Evolutionary conservation across 2,797 vertebrate genomes (phyloP), one percentile per base, ranked within the genome.

Genomic region (Poecilia picta): DNA sequence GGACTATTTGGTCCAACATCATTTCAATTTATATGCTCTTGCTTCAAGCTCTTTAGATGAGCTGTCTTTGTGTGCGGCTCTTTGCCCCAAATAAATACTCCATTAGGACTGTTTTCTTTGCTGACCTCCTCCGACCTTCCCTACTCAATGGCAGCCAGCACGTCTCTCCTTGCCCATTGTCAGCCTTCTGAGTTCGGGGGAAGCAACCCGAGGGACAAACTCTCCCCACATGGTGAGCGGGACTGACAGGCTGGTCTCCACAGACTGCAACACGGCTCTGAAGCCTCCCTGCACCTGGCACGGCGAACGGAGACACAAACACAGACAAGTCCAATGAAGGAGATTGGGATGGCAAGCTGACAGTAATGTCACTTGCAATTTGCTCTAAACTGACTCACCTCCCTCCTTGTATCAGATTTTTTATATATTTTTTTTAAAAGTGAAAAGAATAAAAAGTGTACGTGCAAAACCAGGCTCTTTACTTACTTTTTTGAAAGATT

Each of bases 71-170:
- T 93, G 78, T 91, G 90, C 89, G 82, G 81, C 84, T 91, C 85
- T 83, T 76, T 91, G 87, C 84, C 85, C 87, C 87, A 91, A 92
- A 92, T 92, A 91, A 91, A 91, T 87, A 87, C 88, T 93, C 89
- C 91, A 93, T 94, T 91, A 93, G 86, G 81, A 81, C 74, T 83
- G 72, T 88, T 89, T 91, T 88, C 83, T 88, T 75, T 87, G 55
- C 78, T 83, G 78, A 80, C 75, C 78, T 90, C 74, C 77, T 80
- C 89, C 91, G 77, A 84, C 81, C 31, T 87, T 82, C 85, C 74
- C 84, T 80, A 81, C 85, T 87, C 85, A 88, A 88, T 76, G 92
- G 91, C 90, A 88, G 85, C 77, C 89, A 89, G 85, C 77, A 85
- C 88, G 87, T 86, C 78, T 82, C 84, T 88, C 84, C 77, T 91